Evolutionary conservation across 2,888 invertebrate species (phyloP), one percentile per base, ranked within the genome.

Genomic region (Ceratothoa steindachneri): DNA sequence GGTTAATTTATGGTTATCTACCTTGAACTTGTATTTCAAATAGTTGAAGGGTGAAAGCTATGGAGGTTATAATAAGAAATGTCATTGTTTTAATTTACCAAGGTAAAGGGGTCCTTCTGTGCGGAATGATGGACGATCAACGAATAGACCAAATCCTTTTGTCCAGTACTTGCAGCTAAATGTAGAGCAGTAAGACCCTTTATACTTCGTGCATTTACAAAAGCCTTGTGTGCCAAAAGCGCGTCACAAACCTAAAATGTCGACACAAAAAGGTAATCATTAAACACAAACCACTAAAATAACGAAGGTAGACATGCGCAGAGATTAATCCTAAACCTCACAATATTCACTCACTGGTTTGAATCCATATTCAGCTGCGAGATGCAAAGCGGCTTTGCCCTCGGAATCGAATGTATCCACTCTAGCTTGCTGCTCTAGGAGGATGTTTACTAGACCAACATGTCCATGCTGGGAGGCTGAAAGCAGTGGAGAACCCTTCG

Each of bases 401-500:
- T 98, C 97, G 80, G 90, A 91, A 84, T 99, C 99, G 84, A 99
- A 99, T 0, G 99, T 98, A 84, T 99, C 99, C 22, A 99, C 98
- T 83, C 99, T 89, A 7, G 98, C 98, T 28, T 78, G 72, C 65
- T 80, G 67, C 27, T 75, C 71, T 28, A 77, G 74, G 24, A 80
- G 71, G 3, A 69, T 74, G n/a, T 74, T 31, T 15, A 76, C 75
- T 15, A 80, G 73, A n/a, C 75, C 93, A 87, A 93, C 91, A 84
- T 99, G 98, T 3, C 97, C 99, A 83, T 93, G 89, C 83, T 97
- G 91, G 82, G 97, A 93, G 24, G 99, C 98, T 81, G 98, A 96
- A 69, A 98, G 87, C 80, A 99, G 87, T 15, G 99, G 98, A 0
- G 98, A 97, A 97, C 98, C 98, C 7, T 99, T 93, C 9, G 41